These are phyloP conservation scores for Chloroclystis v-ata DNA, from an alignment of 2,888 invertebrate genomes.

Conservation along the genomic window DNA sequence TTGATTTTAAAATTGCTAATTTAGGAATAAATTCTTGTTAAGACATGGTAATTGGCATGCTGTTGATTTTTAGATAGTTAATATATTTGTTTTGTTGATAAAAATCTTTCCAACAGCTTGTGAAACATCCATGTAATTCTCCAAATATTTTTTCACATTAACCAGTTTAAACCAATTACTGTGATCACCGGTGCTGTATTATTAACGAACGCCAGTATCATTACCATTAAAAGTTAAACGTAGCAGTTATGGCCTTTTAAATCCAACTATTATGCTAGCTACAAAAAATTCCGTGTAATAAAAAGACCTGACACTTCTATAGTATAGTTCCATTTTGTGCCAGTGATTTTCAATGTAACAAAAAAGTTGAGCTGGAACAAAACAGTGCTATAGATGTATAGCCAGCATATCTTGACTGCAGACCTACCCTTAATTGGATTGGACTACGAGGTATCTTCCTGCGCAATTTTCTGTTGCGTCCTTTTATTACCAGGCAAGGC, in stretches of 20 bases:
- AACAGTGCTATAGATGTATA: not conserved
- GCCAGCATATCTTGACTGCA: conserved; percentile 26
- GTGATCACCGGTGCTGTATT: not conserved
- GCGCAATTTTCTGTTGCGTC: conserved; percentile 47
- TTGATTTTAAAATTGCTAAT: too few relatives aligned
- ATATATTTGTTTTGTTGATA: too few relatives aligned
- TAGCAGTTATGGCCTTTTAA: not conserved
- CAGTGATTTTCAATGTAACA: conserved; percentile 3
- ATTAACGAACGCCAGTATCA: not conserved
- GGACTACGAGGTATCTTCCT: conserved; percentile 39
- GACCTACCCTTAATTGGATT: conserved; percentile 44
- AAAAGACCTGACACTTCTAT: not conserved
- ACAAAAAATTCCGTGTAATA: not conserved
- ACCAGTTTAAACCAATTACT: conserved; percentile 6
- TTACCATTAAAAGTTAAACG: conserved; percentile 1
- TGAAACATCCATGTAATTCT: too few relatives aligned
- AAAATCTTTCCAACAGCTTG: too few relatives aligned
- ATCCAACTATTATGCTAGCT: not conserved
- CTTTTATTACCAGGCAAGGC: conserved; percentile 35
- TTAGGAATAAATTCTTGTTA: too few relatives aligned
- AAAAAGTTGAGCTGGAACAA: conserved; percentile 5
- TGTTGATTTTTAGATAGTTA: too few relatives aligned
- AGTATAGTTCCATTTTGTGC: not conserved
- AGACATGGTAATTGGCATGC: too few relatives aligned
- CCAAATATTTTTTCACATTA: not conserved